Base-by-base conservation (phyloP, 2,113 vertebrate species). In the Eurystomus gularis region DNA sequence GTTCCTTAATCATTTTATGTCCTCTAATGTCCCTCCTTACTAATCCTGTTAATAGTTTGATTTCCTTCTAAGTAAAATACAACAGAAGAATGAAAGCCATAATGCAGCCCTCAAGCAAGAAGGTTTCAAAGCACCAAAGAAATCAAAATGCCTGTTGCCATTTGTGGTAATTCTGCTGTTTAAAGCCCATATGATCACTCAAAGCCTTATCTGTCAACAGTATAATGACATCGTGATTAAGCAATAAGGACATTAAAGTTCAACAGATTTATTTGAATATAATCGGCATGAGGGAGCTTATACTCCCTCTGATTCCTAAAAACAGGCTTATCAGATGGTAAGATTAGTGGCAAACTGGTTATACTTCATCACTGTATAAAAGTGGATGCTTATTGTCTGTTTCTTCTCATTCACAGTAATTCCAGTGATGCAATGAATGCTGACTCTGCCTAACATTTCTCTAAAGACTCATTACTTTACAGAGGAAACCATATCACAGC, bases 101-200 rank as follows among this genome's bases (percentile, higher is more conserved):
- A 82, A 80, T 51, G 19, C n/a, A 82, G 19, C 79, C 20, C 29
- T 95, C 0, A 0, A 77, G 48, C 44, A 58, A 82, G 39, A 82
- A 83, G 18, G 6, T 70, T 48, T 94, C 52, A 83, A 88, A 87
- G 49, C 70, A 92, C 51, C 57, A 64, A 90, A 91, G 82, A 95
- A 96, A 92, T 89, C 70, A 87, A 93, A 89, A 39, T 42, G 24
- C 24, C 39, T 86, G 44, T 46, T 94, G 58, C 70, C 55, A 93
- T 78, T 89, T 87, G 55, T 69, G 48, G 51, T 52, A 79, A 80
- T 94, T 90, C 55, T 82, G n/a, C 23, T 29, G 4, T 95, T 96
- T 92, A 76, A 54, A 80, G 37, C 55, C 6, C 25, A 37, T 85
- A n/a, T 49, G 69, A 71, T 90, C 20, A 65, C 61, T 92, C 48